Evolutionary conservation across 2,888 invertebrate genomes (phyloP), one percentile per base, ranked within the genome.

Genomic region (Dryobota labecula): DNA sequence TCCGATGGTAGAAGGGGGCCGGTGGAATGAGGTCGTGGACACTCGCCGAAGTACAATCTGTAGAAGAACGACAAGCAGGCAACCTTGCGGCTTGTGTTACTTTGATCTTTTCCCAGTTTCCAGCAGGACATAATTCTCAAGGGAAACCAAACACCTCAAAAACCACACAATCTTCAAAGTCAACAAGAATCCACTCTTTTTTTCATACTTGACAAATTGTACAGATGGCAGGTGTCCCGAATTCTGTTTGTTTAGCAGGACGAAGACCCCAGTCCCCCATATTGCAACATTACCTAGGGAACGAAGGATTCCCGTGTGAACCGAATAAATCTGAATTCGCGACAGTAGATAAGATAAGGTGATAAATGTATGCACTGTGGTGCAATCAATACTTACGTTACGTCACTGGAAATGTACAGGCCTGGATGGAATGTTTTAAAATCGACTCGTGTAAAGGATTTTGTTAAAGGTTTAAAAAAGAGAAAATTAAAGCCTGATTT

Each of bases 261-360:
- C 73, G 65, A 80, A 85, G 70, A 80, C 80, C 76, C 58, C 56
- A 53, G 27, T 13, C 5, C 57, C 56, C 51, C 51, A 20, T 18
- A 11, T 51, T 30, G 33, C 45, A 41, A 56, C 8, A 24, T 80
- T 74, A 58, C 78, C 75, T 33, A 53, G 69, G 67, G 69, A 73
- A 62, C 60, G 58, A 13, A 58, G 60, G 41, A 41, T 77, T 78
- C 84, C 84, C 85, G 73, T 85, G 83, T 38, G 83, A 84, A 85
- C 57, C 63, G n/a, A 73, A 73, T 36, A 70, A 66, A 51, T 56
- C 73, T 41, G 71, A 47, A 69, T 85, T 74, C 68, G 79, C 77
- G 53, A 74, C 36, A 69, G 15, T 13, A 66, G 78, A 81, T 85
- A 80, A 84, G 85, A 85, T 85, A 84, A 57, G 47, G 54, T 24